These are phyloP conservation scores for Gobio gobio DNA, from an alignment of 2,113 vertebrate genomes.

Conservation along the genomic window DNA sequence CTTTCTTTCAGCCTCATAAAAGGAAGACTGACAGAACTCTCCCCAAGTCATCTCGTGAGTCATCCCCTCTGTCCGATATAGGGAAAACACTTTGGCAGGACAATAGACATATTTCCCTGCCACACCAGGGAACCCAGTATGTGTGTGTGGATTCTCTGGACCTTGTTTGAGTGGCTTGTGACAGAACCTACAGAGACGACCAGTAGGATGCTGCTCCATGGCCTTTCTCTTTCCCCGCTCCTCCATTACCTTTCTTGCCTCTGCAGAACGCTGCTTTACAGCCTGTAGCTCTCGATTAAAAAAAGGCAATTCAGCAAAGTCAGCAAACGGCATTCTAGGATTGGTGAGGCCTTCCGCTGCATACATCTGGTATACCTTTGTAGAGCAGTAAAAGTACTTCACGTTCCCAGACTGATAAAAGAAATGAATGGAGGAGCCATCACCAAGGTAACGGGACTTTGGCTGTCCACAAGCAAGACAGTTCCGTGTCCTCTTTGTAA, in stretches of 20 bases:
- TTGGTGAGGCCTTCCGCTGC: background rate
- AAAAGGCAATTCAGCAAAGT: background rate
- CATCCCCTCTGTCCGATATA: no score
- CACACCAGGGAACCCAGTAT: conserved; percentile 32
- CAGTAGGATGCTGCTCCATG: conserved; percentile 9
- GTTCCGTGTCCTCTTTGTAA: background rate
- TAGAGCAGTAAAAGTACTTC: no score
- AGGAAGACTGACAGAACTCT: no score
- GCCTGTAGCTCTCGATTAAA: no score
- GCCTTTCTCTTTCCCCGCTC: no score
- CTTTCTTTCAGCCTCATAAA: no score
- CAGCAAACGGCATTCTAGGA: background rate
- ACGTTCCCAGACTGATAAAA: background rate
- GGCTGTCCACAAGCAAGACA: background rate
- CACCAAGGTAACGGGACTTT: background rate
- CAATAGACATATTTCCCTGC: conserved; percentile 46
- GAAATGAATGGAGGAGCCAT: background rate
- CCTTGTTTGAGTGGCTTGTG: conserved; percentile 22
- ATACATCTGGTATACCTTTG: no score
- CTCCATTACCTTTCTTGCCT: no score
- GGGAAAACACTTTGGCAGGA: background rate
- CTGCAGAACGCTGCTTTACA: no score
- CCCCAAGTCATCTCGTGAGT: no score
- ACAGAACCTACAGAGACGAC: conserved; percentile 33
- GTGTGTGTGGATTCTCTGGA: conserved; percentile 31